Base-by-base conservation (phyloP, 2,797 vertebrate genomes). In the Halcyon smyrnensis region DNA sequence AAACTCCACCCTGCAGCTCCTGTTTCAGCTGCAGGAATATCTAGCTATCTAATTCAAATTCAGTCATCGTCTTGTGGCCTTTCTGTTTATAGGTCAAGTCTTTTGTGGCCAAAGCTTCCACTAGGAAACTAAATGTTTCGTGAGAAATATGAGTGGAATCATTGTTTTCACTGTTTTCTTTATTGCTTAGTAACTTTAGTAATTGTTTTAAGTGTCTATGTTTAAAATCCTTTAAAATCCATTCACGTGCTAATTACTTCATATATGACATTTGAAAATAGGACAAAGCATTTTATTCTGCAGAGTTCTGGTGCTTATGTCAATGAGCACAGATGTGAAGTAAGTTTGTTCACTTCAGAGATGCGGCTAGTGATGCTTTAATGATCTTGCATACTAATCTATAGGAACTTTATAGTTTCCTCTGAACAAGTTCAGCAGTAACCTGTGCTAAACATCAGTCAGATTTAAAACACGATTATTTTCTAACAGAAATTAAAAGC, bases 111-210 rank as follows among this genome's bases (percentile, higher is more conserved):
- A 79, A 59, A 96, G 45, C 85, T 93, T 96, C 86, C 87, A 96
- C 74, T 95, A 86, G 86, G 79, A 95, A 96, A 18, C 73, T 0
- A 80, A 76, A 5, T 94, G 88, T 88, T 90, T 93, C 36, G 1
- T 95, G 93, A 94, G 95, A 97, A 95, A 93, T 94, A 92, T 88
- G 91, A 94, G 34, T 81, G 88, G 88, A 95, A 95, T 93, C 45
- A 11, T 80, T 1, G n/a, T 81, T 84, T 91, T 60, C 68, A 65
- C 51, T 81, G 92, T 87, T 91, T 89, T 74, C 65, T 90, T 93
- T 94, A 84, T 73, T 93, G 73, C 83, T 86, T 37, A 69, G 67
- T 80, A 71, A 71, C 65, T 84, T 64, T 13, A 78, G 69, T 90
- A 1, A n/a, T 69, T 73, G 45, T 62, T 93, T 88, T 73, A 88